These are phyloP conservation scores for Fukomys damarensis DNA, from an alignment of 2,113 vertebrate genomes.

Conservation along the genomic window DNA sequence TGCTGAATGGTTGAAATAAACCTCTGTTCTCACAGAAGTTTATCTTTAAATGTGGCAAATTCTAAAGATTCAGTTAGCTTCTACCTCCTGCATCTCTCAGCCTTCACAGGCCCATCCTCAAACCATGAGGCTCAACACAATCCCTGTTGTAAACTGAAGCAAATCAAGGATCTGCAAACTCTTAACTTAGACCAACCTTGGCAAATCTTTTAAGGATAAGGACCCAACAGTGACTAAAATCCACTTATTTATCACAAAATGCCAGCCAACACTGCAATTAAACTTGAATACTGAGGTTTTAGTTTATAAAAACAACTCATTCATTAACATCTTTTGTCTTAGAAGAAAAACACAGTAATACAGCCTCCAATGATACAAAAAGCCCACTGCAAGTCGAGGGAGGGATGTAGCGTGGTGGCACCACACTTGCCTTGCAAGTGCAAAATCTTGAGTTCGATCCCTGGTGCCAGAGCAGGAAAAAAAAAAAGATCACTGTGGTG, in stretches of 20 bases:
- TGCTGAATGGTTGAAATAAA: constrained; percentile 44
- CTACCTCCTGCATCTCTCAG: neutral
- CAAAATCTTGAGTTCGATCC: too few species aligned
- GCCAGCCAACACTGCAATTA: neutral
- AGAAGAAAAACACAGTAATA: neutral
- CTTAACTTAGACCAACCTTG: neutral
- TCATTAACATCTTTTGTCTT: neutral
- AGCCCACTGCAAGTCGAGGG: neutral
- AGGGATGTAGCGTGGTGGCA: too few species aligned
- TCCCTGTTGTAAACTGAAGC: neutral
- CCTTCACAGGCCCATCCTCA: neutral
- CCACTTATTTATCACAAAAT: neutral
- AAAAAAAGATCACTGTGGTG: neutral
- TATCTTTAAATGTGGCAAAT: constrained; percentile 19
- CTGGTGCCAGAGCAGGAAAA: too few species aligned
- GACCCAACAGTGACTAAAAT: neutral
- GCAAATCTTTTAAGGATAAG: neutral
- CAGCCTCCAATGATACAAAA: neutral
- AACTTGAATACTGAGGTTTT: neutral
- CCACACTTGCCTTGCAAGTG: too few species aligned
- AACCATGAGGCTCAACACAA: neutral
- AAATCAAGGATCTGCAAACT: neutral
- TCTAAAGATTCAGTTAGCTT: neutral
- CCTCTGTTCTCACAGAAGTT: constrained; percentile 45
- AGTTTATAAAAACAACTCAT: neutral